Base-by-base conservation (phyloP, 2,888 invertebrate species). In the Leucozona laternaria region DNA sequence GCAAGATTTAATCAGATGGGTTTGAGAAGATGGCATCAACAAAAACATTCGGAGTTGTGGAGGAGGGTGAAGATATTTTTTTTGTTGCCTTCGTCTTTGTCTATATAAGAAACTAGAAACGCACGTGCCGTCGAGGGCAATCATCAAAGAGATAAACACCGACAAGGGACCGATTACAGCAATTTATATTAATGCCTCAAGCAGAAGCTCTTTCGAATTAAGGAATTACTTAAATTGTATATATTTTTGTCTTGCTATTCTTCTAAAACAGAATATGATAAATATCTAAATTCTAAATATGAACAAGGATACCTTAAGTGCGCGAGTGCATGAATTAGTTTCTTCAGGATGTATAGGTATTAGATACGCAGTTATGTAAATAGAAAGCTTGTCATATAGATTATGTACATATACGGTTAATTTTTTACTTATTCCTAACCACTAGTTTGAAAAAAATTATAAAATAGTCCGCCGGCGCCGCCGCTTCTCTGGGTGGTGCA, bases 101-200 rank as follows among this genome's bases (percentile, higher is more conserved):
- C 71, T 71, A 70, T 70, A n/a, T n/a, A n/a, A n/a, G 72, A 79
- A 85, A 79, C 76, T 77, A 68, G 85, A 77, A 80, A 75, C 75
- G 78, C 86, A 86, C 82, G 79, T 82, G 86, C 82, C 86, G 82
- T 78, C 79, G 75, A 82, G 70, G 71, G 78, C 82, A 81, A 86
- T 86, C 86, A 82, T 86, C 86, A 86, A 86, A 86, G 86, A 82
- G 86, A 82, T 79, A 79, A 86, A 86, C 86, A 79, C 82, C 79
- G 79, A 82, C 86, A 82, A 82, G 86, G 86, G 86, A 86, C 75
- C 86, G 86, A 86, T 86, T 86, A 86, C 75, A 86, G 71, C 78
- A 82, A 86, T 86, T 86, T 86, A 82, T 86, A 86, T 86, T 86
- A 86, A 86, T 86, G 82, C 86, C 82, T 75, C 64, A 22, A 70